Evolutionary conservation across 2,113 vertebrate species (phyloP).

Genomic region (Ceyx margarethae): DNA sequence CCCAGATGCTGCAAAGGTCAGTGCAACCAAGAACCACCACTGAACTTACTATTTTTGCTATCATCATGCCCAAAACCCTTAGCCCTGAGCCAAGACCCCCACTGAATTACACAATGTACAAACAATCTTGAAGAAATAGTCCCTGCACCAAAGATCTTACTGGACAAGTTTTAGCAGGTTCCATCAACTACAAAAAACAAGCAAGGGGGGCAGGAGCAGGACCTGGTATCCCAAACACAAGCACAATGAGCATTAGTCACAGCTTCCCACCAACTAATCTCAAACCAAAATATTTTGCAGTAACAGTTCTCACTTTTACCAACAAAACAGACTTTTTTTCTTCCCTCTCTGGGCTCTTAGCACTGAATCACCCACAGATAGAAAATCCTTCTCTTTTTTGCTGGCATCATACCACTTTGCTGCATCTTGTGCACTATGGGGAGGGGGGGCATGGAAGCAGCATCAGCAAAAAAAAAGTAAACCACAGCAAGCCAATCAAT

Average conservation of each 20-base stretch:
- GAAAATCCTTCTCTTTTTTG: neutral
- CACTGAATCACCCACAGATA: neutral
- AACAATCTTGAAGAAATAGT: neutral
- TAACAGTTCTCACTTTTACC: constrained; percentile 53
- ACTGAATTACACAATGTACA: neutral
- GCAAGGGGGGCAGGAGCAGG: neutral
- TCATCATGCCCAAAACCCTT: neutral
- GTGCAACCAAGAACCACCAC: neutral
- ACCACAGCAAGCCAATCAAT: neutral
- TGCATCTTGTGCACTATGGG: neutral
- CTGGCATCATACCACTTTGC: neutral
- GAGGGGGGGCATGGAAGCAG: neutral
- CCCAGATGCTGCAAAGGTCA: constrained; percentile 42
- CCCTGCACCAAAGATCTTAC: neutral
- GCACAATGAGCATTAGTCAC: constrained; percentile 46
- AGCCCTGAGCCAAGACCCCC: neutral
- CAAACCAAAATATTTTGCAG: constrained; percentile 39
- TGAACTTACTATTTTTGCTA: constrained; percentile 53
- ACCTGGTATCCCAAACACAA: neutral
- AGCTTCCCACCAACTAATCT: constrained; percentile 25
- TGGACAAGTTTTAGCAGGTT: neutral
- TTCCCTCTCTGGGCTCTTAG: neutral
- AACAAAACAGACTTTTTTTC: neutral
- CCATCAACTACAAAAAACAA: neutral
- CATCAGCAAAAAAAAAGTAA: neutral